Percentiles rank a stretch among this genome's conserved stretches.
phyloP scores from a whole-genome alignment of 2,888 invertebrate species.

The Drosophila mercatorum region DNA sequence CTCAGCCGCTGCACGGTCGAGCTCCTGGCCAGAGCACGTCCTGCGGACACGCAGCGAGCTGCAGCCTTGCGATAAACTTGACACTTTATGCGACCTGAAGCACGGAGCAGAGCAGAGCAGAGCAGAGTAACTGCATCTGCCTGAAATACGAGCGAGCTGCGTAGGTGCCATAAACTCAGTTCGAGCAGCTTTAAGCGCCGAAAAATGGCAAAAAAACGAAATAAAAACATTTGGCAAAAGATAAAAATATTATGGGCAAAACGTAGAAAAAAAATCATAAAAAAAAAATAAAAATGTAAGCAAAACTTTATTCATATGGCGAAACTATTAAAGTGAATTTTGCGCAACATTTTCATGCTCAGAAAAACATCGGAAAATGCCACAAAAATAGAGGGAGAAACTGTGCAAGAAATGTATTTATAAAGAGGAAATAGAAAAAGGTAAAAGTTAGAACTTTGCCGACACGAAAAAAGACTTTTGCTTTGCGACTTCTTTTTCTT shows the following conservation, averaged over 20 bases:
- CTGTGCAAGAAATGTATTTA: not conserved
- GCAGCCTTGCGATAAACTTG: conserved; percentile 67
- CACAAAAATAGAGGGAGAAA: not conserved
- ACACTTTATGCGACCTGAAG: conserved; percentile 65
- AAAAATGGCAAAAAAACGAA: not conserved
- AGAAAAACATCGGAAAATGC: not conserved
- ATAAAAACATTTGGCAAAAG: conserved; percentile 1
- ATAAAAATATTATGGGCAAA: not conserved
- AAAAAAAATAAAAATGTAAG: not conserved
- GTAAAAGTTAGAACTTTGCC: not conserved
- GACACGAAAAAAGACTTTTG: not conserved
- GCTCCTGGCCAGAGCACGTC: conserved; percentile 7
- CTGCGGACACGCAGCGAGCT: conserved; percentile 36
- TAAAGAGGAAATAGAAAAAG: not conserved
- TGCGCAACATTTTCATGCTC: not conserved
- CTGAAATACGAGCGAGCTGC: conserved; percentile 11
- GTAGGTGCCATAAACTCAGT: conserved; percentile 20
- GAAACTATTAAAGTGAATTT: conserved; percentile 5
- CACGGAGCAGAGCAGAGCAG: not conserved
- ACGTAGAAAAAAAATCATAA: not conserved
- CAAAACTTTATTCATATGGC: conserved; percentile 13
- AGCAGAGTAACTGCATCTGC: not conserved
- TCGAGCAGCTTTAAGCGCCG: conserved; percentile 1
- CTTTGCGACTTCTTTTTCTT: not conserved
- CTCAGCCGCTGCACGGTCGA: conserved; percentile 11